phyloP scores from a whole-genome alignment of 2,113 vertebrate species.

The Gambusia holbrooki region DNA sequence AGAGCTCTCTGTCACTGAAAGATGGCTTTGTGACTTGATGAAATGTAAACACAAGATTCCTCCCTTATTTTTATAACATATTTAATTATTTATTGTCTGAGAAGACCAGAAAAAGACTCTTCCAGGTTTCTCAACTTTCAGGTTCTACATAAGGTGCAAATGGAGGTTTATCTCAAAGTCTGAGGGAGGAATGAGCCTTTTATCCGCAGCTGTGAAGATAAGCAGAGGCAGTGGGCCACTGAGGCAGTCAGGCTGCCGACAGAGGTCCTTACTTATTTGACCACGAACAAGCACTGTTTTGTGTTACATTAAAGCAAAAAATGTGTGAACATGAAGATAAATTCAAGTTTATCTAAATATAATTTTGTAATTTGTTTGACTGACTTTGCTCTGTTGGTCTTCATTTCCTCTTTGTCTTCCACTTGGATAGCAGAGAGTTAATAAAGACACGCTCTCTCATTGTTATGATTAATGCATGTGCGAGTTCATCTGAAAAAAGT shows the following conservation, averaged over 20 bases:
- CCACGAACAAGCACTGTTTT: neutral
- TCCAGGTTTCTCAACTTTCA: slow-evolving; percentile 47
- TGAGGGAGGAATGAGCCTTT: slow-evolving; percentile 50
- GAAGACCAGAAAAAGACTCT: slow-evolving; percentile 52
- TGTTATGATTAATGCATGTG: slow-evolving; percentile 2
- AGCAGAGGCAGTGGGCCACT: slow-evolving; percentile 56
- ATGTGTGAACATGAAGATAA: slow-evolving; percentile 21
- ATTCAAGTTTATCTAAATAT: slow-evolving; percentile 19
- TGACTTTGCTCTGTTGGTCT: neutral
- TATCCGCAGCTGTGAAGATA: slow-evolving; percentile 75
- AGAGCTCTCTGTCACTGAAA: too few relatives aligned
- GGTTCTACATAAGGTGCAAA: slow-evolving; percentile 16
- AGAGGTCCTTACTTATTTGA: slow-evolving; percentile 44
- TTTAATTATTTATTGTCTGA: neutral
- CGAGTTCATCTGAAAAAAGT: slow-evolving; percentile 6
- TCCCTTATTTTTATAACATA: too few relatives aligned
- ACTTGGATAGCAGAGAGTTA: slow-evolving; percentile 1
- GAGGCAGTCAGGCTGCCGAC: slow-evolving; percentile 48
- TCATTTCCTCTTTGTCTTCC: slow-evolving; percentile 4
- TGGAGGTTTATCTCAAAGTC: slow-evolving; percentile 54
- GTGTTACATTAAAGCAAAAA: slow-evolving; percentile 34
- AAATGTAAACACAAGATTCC: too few relatives aligned
- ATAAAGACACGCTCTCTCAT: neutral
- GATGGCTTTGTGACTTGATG: too few relatives aligned
- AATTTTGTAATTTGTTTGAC: slow-evolving; percentile 13